These are phyloP conservation scores for Erebia palarica DNA, from an alignment of 2,888 invertebrate species.

Conservation along the genomic window DNA sequence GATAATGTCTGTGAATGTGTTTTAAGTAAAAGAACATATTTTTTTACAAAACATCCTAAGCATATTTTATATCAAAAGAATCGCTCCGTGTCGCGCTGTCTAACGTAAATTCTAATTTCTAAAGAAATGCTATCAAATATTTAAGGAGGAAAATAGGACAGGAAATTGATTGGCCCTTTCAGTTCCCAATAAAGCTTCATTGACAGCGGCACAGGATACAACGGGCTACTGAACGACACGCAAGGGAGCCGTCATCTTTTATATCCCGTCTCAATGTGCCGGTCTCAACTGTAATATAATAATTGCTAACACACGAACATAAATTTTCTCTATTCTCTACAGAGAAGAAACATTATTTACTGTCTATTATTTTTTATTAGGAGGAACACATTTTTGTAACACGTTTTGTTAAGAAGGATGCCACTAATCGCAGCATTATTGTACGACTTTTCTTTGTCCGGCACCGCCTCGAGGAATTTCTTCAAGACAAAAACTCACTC, in stretches of 20 bases:
- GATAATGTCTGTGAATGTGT: too few species aligned
- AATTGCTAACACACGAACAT: slow-evolving; percentile 15
- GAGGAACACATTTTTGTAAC: background rate
- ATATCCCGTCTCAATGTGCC: slow-evolving; percentile 52
- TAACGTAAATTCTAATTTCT: slow-evolving; percentile 6
- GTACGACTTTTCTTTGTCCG: too few species aligned
- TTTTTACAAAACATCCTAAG: background rate
- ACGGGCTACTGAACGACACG: slow-evolving; percentile 49
- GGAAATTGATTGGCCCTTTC: slow-evolving; percentile 65
- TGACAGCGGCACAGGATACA: slow-evolving; percentile 59
- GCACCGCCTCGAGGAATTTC: too few species aligned
- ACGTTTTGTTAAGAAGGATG: background rate
- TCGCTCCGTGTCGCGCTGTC: background rate
- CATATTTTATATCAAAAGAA: background rate
- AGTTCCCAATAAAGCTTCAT: slow-evolving; percentile 60
- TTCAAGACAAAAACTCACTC: too few species aligned
- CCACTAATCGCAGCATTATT: too few species aligned
- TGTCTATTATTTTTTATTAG: background rate
- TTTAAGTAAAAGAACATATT: background rate
- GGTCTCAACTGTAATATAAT: slow-evolving; percentile 21
- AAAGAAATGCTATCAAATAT: slow-evolving; percentile 20
- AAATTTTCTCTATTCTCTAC: slow-evolving; percentile 13
- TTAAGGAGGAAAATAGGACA: slow-evolving; percentile 50
- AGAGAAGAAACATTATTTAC: background rate
- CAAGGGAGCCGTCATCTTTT: slow-evolving; percentile 58